Base-by-base conservation (phyloP, 2,797 vertebrate genomes). In the Cyclura pinguis region DNA sequence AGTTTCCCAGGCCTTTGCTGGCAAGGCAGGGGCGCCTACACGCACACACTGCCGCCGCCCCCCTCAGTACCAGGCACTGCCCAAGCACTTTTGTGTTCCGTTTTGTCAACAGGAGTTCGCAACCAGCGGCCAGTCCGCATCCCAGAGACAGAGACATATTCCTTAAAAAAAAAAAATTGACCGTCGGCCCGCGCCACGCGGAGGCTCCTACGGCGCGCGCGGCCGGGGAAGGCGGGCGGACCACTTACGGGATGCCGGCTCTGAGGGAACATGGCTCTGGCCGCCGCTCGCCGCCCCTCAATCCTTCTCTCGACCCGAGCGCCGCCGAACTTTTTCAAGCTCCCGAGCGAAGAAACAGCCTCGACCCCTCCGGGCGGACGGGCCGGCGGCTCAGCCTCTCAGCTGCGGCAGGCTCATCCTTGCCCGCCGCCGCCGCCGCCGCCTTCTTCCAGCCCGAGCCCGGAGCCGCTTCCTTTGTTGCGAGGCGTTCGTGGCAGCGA, bases 191-290 rank as follows among this genome's bases (percentile, higher is more conserved):
- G 42, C 4, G 42, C 2, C 42, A 47, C 42, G 42, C 42, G 42
- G 42, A 47, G 42, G 42, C 42, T 47, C 2, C 42, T 4, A 47
- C 4, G 42, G 42, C 42, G 42, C 42, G 42, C 42, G 42, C 42
- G 42, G 42, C 4, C 42, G 64, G 64, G 24, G 24, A 29, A 20
- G 29, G n/a, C 16, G 24, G 7, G 4, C 18, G 80, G 77, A 52
- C 38, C 84, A 97, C 98, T 98, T 97, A 99, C 98, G 96, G 98
- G 98, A 96, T 99, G 98, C 97, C 98, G 98, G 97, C 98, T 98
- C 97, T 99, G 98, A 91, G 98, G 98, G 95, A 99, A 99, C 98
- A 99, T 99, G 88, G 96, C 97, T 97, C 27, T 88, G 94, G 93
- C 94, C 84, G 93, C 92, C 42, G 42, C 42, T 4, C 52, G 52